Percentiles rank a stretch among this genome's conserved stretches.
These are phyloP conservation scores for Alauda arvensis DNA, from an alignment of 2,797 vertebrate species.

Conservation along the genomic window DNA sequence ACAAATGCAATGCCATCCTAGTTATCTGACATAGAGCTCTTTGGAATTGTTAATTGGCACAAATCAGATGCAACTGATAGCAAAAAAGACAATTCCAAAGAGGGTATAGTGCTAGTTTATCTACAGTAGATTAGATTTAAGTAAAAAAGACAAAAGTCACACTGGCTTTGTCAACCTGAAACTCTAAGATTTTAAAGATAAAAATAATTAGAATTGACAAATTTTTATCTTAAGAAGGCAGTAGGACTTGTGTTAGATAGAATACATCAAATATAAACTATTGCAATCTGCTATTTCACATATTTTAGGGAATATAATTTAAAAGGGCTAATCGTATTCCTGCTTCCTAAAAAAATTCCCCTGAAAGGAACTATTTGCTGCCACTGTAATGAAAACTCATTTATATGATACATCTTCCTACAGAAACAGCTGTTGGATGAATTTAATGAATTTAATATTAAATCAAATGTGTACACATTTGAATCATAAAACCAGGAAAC, in stretches of 20 bases:
- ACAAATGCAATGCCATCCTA: background rate
- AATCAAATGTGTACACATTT: background rate
- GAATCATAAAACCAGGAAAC: background rate
- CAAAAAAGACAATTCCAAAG: background rate
- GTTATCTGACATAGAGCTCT: background rate
- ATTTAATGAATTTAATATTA: background rate
- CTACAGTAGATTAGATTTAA: conserved; percentile 13
- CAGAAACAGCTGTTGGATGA: background rate
- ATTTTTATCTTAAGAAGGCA: background rate
- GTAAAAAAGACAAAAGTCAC: background rate
- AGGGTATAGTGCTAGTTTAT: background rate
- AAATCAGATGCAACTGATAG: background rate
- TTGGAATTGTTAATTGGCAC: background rate
- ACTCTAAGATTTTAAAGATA: background rate
- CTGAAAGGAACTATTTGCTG: background rate
- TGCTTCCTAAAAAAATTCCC: background rate
- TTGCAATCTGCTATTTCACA: background rate
- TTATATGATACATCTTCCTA: background rate
- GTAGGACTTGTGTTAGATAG: background rate
- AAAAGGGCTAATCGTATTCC: background rate
- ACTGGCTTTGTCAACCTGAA: background rate
- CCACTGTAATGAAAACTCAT: background rate
- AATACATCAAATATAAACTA: background rate
- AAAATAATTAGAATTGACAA: background rate
- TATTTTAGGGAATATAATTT: conserved; percentile 15